These are phyloP conservation scores for Carterocephalus palaemon DNA, from an alignment of 2,888 invertebrate genomes.

Conservation along the genomic window DNA sequence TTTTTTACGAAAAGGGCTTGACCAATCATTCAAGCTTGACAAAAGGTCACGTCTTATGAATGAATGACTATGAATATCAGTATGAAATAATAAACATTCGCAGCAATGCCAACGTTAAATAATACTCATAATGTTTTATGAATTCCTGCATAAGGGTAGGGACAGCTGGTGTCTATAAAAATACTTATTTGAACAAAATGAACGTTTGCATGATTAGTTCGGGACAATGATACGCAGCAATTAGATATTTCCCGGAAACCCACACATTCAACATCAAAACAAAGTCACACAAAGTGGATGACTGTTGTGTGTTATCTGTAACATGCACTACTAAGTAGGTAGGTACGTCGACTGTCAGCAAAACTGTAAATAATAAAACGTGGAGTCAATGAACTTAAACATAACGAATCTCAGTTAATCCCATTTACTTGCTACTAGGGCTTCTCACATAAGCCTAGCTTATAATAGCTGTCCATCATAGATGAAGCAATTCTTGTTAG, in stretches of 20 bases:
- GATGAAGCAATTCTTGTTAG: conserved; percentile 13
- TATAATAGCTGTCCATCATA: conserved; percentile 19
- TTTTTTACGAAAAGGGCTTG: conserved; percentile 20
- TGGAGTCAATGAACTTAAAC: conserved; percentile 18
- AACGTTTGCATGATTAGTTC: neutral
- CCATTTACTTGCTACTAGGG: conserved; percentile 17
- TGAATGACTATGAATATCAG: conserved; percentile 5
- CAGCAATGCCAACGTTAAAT: conserved; percentile 1
- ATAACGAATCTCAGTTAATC: conserved; percentile 18
- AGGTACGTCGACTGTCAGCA: neutral
- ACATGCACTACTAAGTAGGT: conserved; percentile 5
- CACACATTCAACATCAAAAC: neutral
- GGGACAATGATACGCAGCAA: neutral
- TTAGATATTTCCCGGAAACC: neutral
- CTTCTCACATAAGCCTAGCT: conserved; percentile 17
- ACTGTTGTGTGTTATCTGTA: conserved; percentile 12
- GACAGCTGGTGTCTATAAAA: conserved; percentile 1
- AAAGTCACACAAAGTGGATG: neutral
- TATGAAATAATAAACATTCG: conserved; percentile 4
- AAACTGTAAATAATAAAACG: conserved; percentile 6
- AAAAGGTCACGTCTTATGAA: conserved; percentile 17
- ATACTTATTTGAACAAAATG: neutral
- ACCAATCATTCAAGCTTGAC: conserved; percentile 18
- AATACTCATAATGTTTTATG: conserved; percentile 3
- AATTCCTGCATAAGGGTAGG: neutral